A percentile compares a stretch with the other conserved stretches of the same genome.
These are phyloP conservation scores for Vandiemenella viatica DNA, from an alignment of 2,888 invertebrate species.

Conservation along the genomic window DNA sequence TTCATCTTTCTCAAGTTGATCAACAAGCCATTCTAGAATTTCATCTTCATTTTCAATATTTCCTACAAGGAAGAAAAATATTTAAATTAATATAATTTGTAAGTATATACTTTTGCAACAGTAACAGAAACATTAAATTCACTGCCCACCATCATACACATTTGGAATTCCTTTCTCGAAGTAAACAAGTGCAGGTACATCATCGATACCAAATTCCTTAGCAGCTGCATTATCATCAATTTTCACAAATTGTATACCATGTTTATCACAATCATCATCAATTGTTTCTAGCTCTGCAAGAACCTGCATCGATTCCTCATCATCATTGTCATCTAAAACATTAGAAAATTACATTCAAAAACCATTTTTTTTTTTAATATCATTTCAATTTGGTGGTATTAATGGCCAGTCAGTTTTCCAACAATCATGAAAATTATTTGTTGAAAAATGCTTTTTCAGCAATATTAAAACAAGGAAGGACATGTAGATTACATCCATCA, in stretches of 20 bases:
- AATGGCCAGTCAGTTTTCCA: no score
- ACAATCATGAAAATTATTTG: no score
- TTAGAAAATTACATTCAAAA: no score
- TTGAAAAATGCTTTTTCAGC: no score
- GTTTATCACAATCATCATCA: conserved; percentile 83
- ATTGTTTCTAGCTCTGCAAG: conserved; percentile 80
- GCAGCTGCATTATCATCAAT: conserved; percentile 77
- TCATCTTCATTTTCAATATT: conserved; percentile 80
- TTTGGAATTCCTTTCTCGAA: conserved; percentile 88
- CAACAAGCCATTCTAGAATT: conserved; percentile 73
- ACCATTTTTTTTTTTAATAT: no score
- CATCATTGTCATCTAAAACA: conserved; percentile 73
- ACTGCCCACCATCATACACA: conserved; percentile 61
- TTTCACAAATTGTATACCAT: conserved; percentile 85
- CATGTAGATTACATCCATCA: no score
- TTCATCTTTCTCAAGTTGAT: conserved; percentile 80
- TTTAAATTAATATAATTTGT: conserved; percentile 3
- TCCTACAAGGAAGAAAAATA: conserved; percentile 30
- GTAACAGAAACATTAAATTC: not conserved
- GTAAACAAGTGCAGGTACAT: conserved; percentile 73
- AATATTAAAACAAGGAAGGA: no score
- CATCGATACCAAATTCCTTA: conserved; percentile 71
- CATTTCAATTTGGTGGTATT: no score
- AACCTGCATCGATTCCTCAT: conserved; percentile 74
- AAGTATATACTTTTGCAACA: not conserved